phyloP scores from a whole-genome alignment of 1,140 invertebrate species.

The Lysiphlebus fabarum region DNA sequence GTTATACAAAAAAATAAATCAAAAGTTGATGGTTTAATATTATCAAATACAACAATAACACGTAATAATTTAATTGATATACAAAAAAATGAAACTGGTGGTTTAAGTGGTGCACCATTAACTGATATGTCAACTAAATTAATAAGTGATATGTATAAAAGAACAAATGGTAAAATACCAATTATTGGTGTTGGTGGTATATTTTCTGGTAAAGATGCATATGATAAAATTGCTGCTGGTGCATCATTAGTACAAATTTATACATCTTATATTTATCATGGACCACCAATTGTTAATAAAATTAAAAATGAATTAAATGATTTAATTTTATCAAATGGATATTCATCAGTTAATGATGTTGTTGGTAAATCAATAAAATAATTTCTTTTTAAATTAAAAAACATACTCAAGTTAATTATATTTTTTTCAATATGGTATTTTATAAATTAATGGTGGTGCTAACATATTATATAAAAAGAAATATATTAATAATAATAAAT shows the following conservation, averaged over 20 bases:
- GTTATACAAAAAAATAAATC: slow-evolving; percentile 63
- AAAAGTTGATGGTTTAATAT: slow-evolving; percentile 87
- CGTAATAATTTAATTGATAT: slow-evolving; percentile 58
- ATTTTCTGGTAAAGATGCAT: slow-evolving; percentile 81
- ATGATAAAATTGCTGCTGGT: slow-evolving; percentile 88
- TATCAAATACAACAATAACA: slow-evolving; percentile 89
- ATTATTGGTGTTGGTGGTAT: slow-evolving; percentile 87
- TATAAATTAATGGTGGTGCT: no score
- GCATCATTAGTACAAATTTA: slow-evolving; percentile 88
- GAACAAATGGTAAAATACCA: slow-evolving; percentile 74
- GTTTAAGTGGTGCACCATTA: slow-evolving; percentile 87
- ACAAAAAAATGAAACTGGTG: slow-evolving; percentile 69
- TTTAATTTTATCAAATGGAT: slow-evolving; percentile 61
- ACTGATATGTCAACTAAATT: slow-evolving; percentile 77
- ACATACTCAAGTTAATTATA: no score
- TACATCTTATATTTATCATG: slow-evolving; percentile 80
- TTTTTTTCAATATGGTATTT: no score
- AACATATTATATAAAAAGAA: no score
- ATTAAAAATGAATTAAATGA: slow-evolving; percentile 82
- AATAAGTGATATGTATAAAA: slow-evolving; percentile 82
- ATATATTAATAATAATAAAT: no score
- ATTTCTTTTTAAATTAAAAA: no score
- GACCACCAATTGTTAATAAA: slow-evolving; percentile 71
- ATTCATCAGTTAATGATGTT: slow-evolving; percentile 59
- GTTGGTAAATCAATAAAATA: slow-evolving; percentile 60